These are phyloP conservation scores for Strix aluco DNA, from an alignment of 2,113 vertebrate genomes.

Conservation along the genomic window DNA sequence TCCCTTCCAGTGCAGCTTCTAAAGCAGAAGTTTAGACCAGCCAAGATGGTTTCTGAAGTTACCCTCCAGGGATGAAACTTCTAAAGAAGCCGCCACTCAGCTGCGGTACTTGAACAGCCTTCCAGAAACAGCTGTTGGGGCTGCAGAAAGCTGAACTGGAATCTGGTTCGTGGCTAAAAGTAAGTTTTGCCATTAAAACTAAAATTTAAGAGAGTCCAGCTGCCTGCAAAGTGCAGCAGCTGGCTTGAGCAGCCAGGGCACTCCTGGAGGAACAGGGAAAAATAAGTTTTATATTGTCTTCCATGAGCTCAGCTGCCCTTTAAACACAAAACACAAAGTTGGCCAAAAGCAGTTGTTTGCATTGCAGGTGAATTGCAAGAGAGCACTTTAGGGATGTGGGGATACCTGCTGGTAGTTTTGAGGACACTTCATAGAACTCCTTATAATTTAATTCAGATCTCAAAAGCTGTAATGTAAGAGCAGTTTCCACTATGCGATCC, in stretches of 20 bases:
- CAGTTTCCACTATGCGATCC: not conserved
- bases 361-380: slow-evolving; percentile 1
- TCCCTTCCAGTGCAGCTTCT: not conserved
- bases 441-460: not conserved
- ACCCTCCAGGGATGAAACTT: not conserved
- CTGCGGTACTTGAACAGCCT: not conserved
- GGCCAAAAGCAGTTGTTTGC: not conserved
- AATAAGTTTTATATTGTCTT: not conserved
- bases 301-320: not conserved
- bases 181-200: slow-evolving; percentile 36
- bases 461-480: not conserved
- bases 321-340: not conserved
- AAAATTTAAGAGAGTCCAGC: slow-evolving; percentile 49
- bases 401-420: not conserved
- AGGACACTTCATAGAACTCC: not conserved
- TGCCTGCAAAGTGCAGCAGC: slow-evolving; percentile 35
- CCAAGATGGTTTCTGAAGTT: slow-evolving; percentile 21
- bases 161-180: slow-evolving; percentile 29
- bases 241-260: slow-evolving; percentile 1
- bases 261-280: not conserved
- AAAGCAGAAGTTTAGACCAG: not conserved
- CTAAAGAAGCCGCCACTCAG: not conserved
- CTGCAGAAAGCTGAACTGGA: not conserved
- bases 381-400: accelerated
- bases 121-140: slow-evolving; percentile 46